A percentile compares a stretch with the other conserved stretches of the same genome.
These are phyloP conservation scores for Conus canariensis DNA, from an alignment of 2,888 invertebrate genomes.

Conservation along the genomic window DNA sequence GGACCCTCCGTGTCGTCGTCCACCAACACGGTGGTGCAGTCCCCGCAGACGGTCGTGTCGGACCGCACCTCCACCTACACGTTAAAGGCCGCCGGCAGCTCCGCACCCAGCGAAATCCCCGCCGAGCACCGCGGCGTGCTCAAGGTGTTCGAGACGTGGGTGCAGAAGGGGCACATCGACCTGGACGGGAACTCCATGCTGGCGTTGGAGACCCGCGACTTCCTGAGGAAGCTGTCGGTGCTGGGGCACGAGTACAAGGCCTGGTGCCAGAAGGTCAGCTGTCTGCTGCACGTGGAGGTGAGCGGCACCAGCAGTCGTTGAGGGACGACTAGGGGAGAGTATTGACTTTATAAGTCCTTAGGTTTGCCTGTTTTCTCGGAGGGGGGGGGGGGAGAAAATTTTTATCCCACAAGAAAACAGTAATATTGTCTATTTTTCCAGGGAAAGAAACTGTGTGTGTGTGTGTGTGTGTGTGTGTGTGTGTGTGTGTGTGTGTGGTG, in stretches of 20 bases:
- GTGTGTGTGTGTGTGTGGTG: no score
- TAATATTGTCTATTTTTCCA: no score
- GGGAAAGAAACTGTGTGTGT: no score
- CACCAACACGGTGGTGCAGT: constrained; percentile 43
- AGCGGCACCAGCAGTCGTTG: not conserved
- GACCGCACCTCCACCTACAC: constrained; percentile 47
- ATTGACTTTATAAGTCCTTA: no score
- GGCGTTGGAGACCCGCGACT: constrained; percentile 81
- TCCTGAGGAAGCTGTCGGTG: constrained; percentile 80
- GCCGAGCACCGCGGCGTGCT: constrained; percentile 73
- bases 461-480: no score
- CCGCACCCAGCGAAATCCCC: constrained; percentile 71
- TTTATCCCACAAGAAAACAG: no score
- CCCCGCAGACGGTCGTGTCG: constrained; percentile 52
- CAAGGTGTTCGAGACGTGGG: constrained; percentile 77
- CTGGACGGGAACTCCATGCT: constrained; percentile 75
- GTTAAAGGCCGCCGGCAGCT: constrained; percentile 53
- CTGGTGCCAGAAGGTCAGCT: constrained; percentile 78
- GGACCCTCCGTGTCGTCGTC: constrained; percentile 49
- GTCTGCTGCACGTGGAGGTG: constrained; percentile 70
- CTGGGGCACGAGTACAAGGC: constrained; percentile 81
- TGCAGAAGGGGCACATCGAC: constrained; percentile 72
- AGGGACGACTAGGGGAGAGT: not conserved
- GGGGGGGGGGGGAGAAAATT: not conserved
- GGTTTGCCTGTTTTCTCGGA: not conserved